phyloP scores from a whole-genome alignment of 2,797 vertebrate species.

The Paratrypauchen microcephalus region DNA sequence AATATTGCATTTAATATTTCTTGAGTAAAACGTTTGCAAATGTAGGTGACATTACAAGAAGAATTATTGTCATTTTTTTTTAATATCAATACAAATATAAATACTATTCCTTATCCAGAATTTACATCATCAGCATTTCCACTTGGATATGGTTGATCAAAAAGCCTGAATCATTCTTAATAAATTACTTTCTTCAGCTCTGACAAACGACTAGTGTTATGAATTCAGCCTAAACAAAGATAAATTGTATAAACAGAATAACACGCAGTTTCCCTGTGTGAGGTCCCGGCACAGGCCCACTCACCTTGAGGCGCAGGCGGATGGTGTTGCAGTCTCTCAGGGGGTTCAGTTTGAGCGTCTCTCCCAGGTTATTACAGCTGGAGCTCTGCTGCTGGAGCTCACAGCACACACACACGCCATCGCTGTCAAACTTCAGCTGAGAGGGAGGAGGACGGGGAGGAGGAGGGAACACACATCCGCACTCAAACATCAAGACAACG shows the following conservation, averaged over 20 bases:
- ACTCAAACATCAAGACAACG: slow-evolving; percentile 64
- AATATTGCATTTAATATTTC: background rate
- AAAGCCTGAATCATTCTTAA: too few species aligned
- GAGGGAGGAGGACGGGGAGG: slow-evolving; percentile 42
- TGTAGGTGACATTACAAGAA: too few species aligned
- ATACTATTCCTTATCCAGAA: too few species aligned
- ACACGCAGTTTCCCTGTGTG: too few species aligned
- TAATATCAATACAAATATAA: too few species aligned
- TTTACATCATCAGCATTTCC: too few species aligned
- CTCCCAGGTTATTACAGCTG: slow-evolving; percentile 94
- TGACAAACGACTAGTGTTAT: too few species aligned
- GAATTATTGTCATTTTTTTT: background rate
- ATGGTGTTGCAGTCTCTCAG: slow-evolving; percentile 93
- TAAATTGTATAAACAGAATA: too few species aligned
- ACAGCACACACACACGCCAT: slow-evolving; percentile 97
- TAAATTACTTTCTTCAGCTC: too few species aligned
- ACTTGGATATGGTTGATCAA: background rate
- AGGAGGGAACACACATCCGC: slow-evolving; percentile 68
- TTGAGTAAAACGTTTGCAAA: too few species aligned
- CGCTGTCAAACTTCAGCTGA: slow-evolving; percentile 96
- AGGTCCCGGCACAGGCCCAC: slow-evolving; percentile 13
- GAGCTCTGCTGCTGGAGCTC: slow-evolving; percentile 91
- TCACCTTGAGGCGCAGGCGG: slow-evolving; percentile 91
- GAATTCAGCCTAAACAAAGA: too few species aligned
- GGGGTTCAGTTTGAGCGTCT: slow-evolving; percentile 94